These are phyloP conservation scores for Clunio marinus DNA, from an alignment of 2,888 invertebrate genomes.

Conservation along the genomic window DNA sequence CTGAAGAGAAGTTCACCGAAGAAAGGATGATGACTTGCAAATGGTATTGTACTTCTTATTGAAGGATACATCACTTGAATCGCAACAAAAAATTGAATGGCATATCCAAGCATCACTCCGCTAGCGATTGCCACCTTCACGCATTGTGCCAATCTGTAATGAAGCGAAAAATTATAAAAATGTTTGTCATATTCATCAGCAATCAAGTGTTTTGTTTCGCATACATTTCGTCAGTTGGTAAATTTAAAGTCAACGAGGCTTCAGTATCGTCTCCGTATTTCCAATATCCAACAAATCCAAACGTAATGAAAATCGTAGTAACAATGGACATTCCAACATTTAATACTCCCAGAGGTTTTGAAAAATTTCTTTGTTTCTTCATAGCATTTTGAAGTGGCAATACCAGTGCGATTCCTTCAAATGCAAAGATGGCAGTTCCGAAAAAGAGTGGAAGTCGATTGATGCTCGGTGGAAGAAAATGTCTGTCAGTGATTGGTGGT, in stretches of 20 bases:
- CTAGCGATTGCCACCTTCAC: constrained; percentile 80
- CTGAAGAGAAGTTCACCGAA: constrained; percentile 67
- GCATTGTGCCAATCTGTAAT: constrained; percentile 68
- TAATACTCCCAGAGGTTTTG: constrained; percentile 75
- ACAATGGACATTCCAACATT: constrained; percentile 88
- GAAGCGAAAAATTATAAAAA: constrained; percentile 7
- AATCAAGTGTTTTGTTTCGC: too few species aligned
- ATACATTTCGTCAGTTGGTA: constrained; percentile 60
- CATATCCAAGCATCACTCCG: constrained; percentile 85
- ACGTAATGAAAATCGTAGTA: constrained; percentile 67
- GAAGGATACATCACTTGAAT: constrained; percentile 83
- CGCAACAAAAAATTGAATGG: constrained; percentile 93
- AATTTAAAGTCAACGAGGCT: constrained; percentile 85
- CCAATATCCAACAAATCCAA: constrained; percentile 84
- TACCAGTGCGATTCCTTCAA: constrained; percentile 95
- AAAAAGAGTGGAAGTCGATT: constrained; percentile 78
- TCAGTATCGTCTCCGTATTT: constrained; percentile 77
- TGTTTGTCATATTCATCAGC: too few species aligned
- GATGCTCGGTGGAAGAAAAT: constrained; percentile 40
- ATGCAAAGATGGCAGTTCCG: constrained; percentile 93
- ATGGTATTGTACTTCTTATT: constrained; percentile 55
- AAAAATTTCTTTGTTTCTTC: constrained; percentile 72
- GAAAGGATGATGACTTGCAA: constrained; percentile 56
- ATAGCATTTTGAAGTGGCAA: constrained; percentile 91
- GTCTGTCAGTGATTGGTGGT: constrained; percentile 57